Percentiles rank a stretch among this genome's conserved stretches.
phyloP scores from a whole-genome alignment of 2,113 vertebrate species.

The Anolis sagrei region DNA sequence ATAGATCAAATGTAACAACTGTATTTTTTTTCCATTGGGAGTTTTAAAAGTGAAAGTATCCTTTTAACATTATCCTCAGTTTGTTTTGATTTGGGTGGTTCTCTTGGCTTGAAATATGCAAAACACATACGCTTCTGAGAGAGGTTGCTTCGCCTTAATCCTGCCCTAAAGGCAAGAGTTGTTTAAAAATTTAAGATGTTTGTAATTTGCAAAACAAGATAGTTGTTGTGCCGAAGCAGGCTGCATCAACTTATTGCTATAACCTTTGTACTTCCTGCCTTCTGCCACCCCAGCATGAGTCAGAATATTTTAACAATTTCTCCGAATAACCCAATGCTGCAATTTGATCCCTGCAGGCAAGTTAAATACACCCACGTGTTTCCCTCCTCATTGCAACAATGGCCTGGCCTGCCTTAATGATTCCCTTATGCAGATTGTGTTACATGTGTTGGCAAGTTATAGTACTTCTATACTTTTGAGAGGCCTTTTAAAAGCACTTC shows the following conservation, averaged over 20 bases:
- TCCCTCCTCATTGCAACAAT: neutral
- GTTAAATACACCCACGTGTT: conserved; percentile 8
- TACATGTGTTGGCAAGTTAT: neutral
- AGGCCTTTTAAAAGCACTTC: neutral
- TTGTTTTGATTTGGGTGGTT: neutral
- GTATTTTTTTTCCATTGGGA: neutral
- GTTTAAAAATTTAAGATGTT: neutral
- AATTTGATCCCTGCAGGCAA: conserved; percentile 19
- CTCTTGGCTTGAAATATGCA: conserved; percentile 4
- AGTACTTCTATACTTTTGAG: neutral
- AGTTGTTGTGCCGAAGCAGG: neutral
- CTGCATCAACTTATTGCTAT: conserved; percentile 1
- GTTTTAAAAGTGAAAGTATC: conserved; percentile 9
- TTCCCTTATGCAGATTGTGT: neutral
- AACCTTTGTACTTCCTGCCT: conserved; percentile 16
- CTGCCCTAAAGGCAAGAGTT: conserved; percentile 4
- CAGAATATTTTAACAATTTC: conserved; percentile 13
- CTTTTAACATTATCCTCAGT: neutral
- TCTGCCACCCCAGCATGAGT: conserved; percentile 9
- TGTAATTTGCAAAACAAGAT: conserved; percentile 15
- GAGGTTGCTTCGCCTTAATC: neutral
- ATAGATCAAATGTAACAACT: conserved; percentile 1
- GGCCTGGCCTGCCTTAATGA: neutral
- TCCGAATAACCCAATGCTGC: conserved; percentile 6
- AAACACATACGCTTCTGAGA: neutral